Conservation (phyloP, 2,888 invertebrate species). For the Diaphora mendica region DNA sequence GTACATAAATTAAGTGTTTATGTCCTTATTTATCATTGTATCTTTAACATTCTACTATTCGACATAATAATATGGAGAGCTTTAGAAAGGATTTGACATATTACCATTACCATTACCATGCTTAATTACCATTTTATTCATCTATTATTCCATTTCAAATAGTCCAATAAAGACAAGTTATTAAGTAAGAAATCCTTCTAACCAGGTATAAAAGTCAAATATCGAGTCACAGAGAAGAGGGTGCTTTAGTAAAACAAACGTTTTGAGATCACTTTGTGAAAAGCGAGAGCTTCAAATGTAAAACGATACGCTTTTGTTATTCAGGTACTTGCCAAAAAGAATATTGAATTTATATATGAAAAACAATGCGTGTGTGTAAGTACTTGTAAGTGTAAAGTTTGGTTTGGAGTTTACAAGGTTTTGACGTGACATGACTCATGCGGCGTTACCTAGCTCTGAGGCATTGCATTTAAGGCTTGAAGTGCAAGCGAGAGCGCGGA, state of each 20-base stretch:
- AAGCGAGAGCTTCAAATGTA: constrained; percentile 29
- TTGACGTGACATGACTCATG: no score
- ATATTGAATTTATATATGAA: constrained; percentile 27
- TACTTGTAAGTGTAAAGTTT: neutral
- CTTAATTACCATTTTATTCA: no score
- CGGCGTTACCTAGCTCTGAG: no score
- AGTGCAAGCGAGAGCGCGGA: no score
- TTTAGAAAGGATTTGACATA: no score
- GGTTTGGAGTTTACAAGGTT: neutral
- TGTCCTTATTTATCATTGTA: no score
- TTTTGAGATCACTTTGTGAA: constrained; percentile 25
- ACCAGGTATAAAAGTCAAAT: constrained; percentile 28
- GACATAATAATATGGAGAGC: no score
- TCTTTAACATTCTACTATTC: no score
- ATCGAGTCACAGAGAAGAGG: constrained; percentile 29
- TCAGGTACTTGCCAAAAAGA: constrained; percentile 14
- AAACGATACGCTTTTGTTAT: constrained; percentile 30
- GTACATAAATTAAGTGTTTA: no score
- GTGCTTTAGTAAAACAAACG: constrained; percentile 35
- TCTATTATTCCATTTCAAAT: neutral
- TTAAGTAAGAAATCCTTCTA: constrained; percentile 6
- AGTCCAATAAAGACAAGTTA: neutral
- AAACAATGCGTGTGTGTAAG: constrained; percentile 5
- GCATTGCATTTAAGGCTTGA: no score
- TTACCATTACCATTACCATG: no score